Conservation (phyloP, 1,140 invertebrate species). For the Drosophila parvula region DNA sequence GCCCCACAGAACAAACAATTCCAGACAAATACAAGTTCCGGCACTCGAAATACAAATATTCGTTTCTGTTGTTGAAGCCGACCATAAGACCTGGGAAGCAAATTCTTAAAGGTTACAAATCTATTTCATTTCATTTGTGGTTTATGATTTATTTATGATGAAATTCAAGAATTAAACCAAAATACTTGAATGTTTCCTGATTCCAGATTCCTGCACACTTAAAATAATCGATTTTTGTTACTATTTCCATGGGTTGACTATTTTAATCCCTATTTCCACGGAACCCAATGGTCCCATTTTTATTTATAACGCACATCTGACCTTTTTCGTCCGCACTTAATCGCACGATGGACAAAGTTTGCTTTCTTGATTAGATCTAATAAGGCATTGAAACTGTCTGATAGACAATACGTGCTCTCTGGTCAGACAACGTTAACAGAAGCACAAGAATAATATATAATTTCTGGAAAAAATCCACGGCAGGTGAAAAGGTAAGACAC, state of each 20-base stretch:
- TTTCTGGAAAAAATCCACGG: background rate
- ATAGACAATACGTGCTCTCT: slow-evolving; percentile 12
- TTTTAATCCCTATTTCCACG: background rate
- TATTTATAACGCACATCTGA: slow-evolving; percentile 9
- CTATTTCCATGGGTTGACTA: background rate
- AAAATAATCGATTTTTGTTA: background rate
- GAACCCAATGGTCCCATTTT: background rate
- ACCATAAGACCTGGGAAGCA: background rate
- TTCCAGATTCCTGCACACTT: too few relatives aligned
- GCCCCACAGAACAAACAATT: slow-evolving; percentile 2
- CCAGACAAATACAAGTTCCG: slow-evolving; percentile 19
- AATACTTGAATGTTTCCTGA: too few relatives aligned
- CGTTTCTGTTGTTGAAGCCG: background rate
- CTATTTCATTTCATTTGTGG: background rate
- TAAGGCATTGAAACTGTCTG: slow-evolving; percentile 20
- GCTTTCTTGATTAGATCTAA: slow-evolving; percentile 17
- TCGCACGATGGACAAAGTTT: slow-evolving; percentile 11
- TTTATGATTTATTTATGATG: background rate
- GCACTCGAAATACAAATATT: slow-evolving; percentile 6
- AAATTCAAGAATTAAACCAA: background rate
- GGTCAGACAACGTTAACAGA: background rate
- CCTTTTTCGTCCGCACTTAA: slow-evolving; percentile 1
- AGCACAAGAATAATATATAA: slow-evolving; percentile 6
- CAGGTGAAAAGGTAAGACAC: background rate
- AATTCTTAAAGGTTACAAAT: background rate